Conservation (phyloP, 37 sponge, comb jelly and placozoan species). For the Chondrilla cf. caribensis region DNA sequence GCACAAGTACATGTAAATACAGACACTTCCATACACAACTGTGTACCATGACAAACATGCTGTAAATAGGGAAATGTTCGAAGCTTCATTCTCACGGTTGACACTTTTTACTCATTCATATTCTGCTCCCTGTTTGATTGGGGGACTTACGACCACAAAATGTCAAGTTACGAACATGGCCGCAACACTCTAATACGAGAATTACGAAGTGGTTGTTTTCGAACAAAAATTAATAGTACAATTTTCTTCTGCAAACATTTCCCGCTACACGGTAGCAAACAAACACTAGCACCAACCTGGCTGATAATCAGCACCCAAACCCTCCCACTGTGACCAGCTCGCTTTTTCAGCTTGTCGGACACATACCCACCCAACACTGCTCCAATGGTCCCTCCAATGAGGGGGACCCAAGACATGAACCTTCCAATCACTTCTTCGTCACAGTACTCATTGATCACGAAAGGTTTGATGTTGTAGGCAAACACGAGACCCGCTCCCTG, state of each 20-base stretch:
- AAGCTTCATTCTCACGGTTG: no score
- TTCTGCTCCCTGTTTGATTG: no score
- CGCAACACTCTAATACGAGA: neutral
- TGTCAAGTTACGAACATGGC: neutral
- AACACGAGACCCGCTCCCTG: constrained; percentile 75
- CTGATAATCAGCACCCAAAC: constrained; percentile 81
- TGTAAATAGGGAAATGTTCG: no score
- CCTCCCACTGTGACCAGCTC: constrained; percentile 42
- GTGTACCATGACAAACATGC: no score
- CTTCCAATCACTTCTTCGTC: constrained; percentile 27
- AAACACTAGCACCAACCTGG: constrained; percentile 53
- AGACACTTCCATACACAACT: no score
- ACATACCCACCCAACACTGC: constrained; percentile 74
- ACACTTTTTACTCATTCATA: no score
- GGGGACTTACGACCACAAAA: no score
- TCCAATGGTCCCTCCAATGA: constrained; percentile 74
- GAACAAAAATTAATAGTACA: no score
- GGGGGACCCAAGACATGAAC: constrained; percentile 74
- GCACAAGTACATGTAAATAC: no score
- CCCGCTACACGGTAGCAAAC: no score
- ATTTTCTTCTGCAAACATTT: no score
- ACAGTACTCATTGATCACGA: constrained; percentile 41
- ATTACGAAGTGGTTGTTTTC: no score
- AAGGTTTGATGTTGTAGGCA: constrained; percentile 77
- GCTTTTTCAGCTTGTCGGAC: constrained; percentile 57